Conservation (phyloP, 2,888 invertebrate genomes). For the Acrobasis repandana region DNA sequence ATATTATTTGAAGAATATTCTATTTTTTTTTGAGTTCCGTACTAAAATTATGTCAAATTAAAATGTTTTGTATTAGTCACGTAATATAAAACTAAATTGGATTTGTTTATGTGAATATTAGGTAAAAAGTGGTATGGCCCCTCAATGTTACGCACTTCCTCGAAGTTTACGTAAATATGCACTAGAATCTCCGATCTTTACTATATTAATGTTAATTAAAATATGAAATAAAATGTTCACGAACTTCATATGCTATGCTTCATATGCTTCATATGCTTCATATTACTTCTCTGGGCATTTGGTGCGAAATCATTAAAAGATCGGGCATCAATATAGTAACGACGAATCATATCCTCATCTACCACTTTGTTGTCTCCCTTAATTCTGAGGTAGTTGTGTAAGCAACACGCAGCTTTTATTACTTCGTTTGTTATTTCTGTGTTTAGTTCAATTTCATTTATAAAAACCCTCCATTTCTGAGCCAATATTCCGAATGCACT, state of each 20-base stretch:
- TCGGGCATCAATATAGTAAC: conserved; percentile 23
- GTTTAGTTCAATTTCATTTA: neutral
- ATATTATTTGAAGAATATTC: conserved; percentile 2
- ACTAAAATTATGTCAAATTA: too few species aligned
- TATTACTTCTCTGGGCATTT: conserved; percentile 24
- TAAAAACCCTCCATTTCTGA: neutral
- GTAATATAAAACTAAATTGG: too few species aligned
- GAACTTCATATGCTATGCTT: conserved; percentile 26
- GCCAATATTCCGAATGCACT: neutral
- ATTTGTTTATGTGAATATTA: too few species aligned
- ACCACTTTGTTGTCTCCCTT: conserved; percentile 23
- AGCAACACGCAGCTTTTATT: conserved; percentile 1
- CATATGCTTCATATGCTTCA: too few species aligned
- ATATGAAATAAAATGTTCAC: conserved; percentile 26
- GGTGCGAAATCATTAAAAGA: conserved; percentile 23
- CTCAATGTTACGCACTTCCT: too few species aligned
- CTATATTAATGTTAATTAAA: conserved; percentile 9
- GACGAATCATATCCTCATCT: conserved; percentile 23
- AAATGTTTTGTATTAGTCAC: too few species aligned
- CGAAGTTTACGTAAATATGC: too few species aligned
- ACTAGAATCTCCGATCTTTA: too few species aligned
- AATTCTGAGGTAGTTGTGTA: conserved; percentile 23
- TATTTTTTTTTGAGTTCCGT: neutral
- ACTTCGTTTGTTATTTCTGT: neutral
- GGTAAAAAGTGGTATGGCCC: too few species aligned